Evolutionary conservation across 2,797 vertebrate genomes (phyloP), one percentile per base, ranked within the genome.

Genomic region (Takifugu ocellatus): DNA sequence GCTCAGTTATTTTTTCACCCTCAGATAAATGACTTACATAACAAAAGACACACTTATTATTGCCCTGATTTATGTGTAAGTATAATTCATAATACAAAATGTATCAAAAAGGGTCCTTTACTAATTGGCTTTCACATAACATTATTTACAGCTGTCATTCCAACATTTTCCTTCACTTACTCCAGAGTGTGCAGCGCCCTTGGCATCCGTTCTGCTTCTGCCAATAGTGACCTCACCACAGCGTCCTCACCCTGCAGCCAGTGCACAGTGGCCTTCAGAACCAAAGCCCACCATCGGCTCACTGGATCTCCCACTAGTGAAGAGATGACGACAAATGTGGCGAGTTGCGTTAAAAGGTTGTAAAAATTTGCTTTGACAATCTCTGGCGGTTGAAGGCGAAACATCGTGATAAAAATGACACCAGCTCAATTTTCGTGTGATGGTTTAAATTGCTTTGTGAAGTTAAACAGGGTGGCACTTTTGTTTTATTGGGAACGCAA

Each of bases 261-360:
- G 64, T 92, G 74, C 29, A 96, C 86, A 0, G 91, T 92, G 39
- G 96, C 91, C 12, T 93, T 93, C 61, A 98, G 87, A 0, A 96
- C 94, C 29, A 93, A 83, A 1, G 94, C 93, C 97, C 97, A 99
- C 97, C 97, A 99, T 0, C 94, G 92, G 77, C 96, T 95, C 83
- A 98, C 90, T 25, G 94, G 61, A 7, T 99, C 97, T 0, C 93
- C 91, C 60, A 94, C 96, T 98, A 69, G 47, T 3, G 48, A n/a
- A 9, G 36, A 39, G 36, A 39, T 3, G 36, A 39, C 12, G 36
- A 39, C 36, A 39, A 12, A 3, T 21, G 21, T 17, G 45, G 17
- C 15, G 42, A 7, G 12, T 17, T 47, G 5, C n/a, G n/a, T 8
- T 45, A 4, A 43, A 5, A 43, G 42, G 42, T 16, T 43, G 2